Evolutionary conservation across 2,797 vertebrate genomes (phyloP), one percentile per base, ranked within the genome.

Genomic region (Platalea minor): DNA sequence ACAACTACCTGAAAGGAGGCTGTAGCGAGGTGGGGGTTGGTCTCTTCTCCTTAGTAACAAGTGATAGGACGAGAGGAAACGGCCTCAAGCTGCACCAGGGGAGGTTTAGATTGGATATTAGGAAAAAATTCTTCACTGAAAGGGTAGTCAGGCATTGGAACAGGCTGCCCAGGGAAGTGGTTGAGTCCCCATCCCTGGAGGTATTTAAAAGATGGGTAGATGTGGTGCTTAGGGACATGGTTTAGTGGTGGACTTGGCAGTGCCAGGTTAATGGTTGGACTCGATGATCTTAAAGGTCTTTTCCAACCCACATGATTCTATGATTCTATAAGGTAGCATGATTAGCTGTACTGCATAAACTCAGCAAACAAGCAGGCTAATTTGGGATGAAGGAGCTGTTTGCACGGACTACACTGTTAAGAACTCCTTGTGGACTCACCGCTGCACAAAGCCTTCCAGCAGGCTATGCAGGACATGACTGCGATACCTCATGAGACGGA

Each of bases 391-490:
- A 85, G 57, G 41, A 80, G 39, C 53, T 35, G 76, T 74, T 23
- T 79, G 85, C 46, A 77, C 0, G n/a, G 67, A 60, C 25, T 13
- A 20, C 50, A 33, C 7, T 2, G 1, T 39, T 13, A 37, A 45
- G 48, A 75, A 20, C 3, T 8, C 5, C 26, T 45, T 7, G 2
- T 0, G 69, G 31, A 91, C 98, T 99, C 96, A 99, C 99, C 99
- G 99, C 97, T 99, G 99, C 67, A 99, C 99, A 26, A 99, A 99
- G 91, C 99, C 99, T 95, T 99, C 99, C 94, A 99, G 98, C 46
- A 99, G 98, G 97, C 99, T 99, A 96, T 99, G 99, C 84, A 99
- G 98, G 88, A 99, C 99, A 8, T 99, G 99, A 96, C 99, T 99
- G 97, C 99, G 98, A 98, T 99, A 99, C 85, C 99, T 98, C 99